These are phyloP conservation scores for Aselliscus stoliczkanus DNA, from an alignment of 2,797 vertebrate species.

Conservation along the genomic window DNA sequence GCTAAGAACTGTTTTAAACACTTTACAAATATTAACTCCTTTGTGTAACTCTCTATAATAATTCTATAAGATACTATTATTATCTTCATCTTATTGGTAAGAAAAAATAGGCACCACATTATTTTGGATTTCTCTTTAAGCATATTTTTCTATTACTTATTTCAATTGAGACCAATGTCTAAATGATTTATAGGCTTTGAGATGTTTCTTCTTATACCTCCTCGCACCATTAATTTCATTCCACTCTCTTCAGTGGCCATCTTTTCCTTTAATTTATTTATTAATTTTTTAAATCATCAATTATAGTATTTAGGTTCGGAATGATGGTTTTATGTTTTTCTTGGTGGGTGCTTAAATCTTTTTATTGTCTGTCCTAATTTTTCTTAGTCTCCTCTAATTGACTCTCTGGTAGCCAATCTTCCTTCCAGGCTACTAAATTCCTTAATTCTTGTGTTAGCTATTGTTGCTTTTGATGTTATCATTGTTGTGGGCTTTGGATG, in stretches of 20 bases:
- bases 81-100: background rate
- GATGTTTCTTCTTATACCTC: background rate
- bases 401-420: background rate
- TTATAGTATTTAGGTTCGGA: background rate
- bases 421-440: background rate
- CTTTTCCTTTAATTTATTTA: background rate
- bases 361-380: background rate
- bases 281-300: background rate
- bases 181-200: background rate
- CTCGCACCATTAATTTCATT: background rate
- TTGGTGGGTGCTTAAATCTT: background rate
- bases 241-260: background rate
- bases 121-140: background rate
- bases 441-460: background rate
- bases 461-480: background rate
- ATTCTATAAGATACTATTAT: background rate
- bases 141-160: background rate
- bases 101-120: background rate
- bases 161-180: background rate
- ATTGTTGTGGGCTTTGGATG: background rate
- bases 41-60: background rate
- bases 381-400: background rate
- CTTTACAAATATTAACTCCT: background rate
- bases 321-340: background rate
- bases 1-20: background rate